Percentiles rank a stretch among this genome's conserved stretches.
phyloP scores from a whole-genome alignment of 1,140 invertebrate genomes.

The Psilanteris sp. region DNA sequence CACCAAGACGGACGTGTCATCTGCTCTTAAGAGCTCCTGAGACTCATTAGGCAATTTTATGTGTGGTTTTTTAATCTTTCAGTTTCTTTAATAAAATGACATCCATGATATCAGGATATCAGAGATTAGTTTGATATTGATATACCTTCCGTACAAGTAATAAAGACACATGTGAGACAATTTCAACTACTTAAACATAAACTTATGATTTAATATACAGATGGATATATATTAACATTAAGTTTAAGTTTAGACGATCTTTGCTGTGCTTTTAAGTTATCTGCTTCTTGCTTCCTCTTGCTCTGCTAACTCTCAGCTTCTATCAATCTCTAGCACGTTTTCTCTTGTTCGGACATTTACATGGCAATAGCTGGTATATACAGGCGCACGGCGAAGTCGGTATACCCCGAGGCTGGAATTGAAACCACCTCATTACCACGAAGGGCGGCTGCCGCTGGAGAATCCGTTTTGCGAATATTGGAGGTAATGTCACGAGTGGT shows the following conservation, averaged over 20 bases:
- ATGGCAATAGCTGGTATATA: constrained; percentile 72
- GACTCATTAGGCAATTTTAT: constrained; percentile 38
- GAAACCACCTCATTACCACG: constrained; percentile 80
- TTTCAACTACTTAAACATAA: constrained; percentile 9
- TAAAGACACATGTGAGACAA: too few species aligned
- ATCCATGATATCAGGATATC: too few species aligned
- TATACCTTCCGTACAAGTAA: too few species aligned
- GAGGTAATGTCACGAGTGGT: constrained; percentile 79
- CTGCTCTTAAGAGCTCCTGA: constrained; percentile 69
- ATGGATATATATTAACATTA: constrained; percentile 35
- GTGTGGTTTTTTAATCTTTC: background rate
- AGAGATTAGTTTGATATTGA: too few species aligned
- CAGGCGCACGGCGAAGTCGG: constrained; percentile 63
- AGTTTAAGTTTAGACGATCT: constrained; percentile 57
- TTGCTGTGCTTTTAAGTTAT: constrained; percentile 30
- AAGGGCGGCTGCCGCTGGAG: constrained; percentile 71
- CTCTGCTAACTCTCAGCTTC: constrained; percentile 48
- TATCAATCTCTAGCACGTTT: constrained; percentile 71
- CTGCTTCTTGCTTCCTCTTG: constrained; percentile 24
- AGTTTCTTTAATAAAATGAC: too few species aligned
- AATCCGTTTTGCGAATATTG: constrained; percentile 80
- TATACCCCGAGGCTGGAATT: constrained; percentile 77
- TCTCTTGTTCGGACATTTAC: constrained; percentile 71
- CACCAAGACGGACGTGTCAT: constrained; percentile 74
- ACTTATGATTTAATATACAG: constrained; percentile 19